Percentiles rank a stretch among this genome's conserved stretches.
Evolutionary conservation across 2,888 invertebrate genomes (phyloP).

Genomic region (Caenorhabditis sp.): DNA sequence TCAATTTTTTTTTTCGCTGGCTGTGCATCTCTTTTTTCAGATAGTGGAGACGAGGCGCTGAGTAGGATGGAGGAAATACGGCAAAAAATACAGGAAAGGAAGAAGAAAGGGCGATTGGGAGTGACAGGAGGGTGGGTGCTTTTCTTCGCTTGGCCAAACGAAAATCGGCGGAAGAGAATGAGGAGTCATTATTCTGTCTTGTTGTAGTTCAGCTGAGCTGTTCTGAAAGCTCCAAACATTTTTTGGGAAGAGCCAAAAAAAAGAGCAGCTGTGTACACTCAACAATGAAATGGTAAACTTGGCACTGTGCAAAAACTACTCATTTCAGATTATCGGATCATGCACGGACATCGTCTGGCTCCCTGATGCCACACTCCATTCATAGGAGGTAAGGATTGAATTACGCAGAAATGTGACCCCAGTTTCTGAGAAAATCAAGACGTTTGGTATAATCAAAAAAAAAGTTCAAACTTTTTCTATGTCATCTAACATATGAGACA

Average conservation of each 20-base stretch:
- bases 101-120: constrained; percentile 71
- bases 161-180: background rate
- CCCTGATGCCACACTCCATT: constrained; percentile 26
- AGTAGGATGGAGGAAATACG: constrained; percentile 79
- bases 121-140: constrained; percentile 68
- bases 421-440: no score
- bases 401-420: no score
- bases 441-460: no score
- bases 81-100: constrained; percentile 79
- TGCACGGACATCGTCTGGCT: constrained; percentile 56
- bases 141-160: background rate
- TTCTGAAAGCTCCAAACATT: background rate
- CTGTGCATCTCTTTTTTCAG: constrained; percentile 28
- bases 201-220: background rate
- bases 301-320: background rate
- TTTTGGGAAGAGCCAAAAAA: background rate
- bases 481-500: no score
- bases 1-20: background rate
- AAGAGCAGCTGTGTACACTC: background rate
- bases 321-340: constrained; percentile 51
- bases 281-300: no score
- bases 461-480: background rate
- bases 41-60: constrained; percentile 67
- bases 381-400: constrained; percentile 40
- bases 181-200: constrained; percentile 4